Percentiles rank a stretch among this genome's conserved stretches.
phyloP scores from a whole-genome alignment of 2,113 vertebrate genomes.

The Megaceryle torquata region DNA sequence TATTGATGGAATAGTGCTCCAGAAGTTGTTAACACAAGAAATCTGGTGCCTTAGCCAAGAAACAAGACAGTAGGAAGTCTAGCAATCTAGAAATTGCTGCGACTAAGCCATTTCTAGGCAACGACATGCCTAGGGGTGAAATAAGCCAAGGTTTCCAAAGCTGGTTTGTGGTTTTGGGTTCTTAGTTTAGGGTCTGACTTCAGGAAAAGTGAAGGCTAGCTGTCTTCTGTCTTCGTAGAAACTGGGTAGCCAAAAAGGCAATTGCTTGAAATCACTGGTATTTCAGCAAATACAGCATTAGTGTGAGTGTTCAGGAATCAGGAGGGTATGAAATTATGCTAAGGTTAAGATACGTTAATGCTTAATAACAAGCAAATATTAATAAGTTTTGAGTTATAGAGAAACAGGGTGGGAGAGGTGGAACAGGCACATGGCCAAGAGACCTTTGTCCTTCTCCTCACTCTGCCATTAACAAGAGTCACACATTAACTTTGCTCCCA shows the following conservation, averaged over 20 bases:
- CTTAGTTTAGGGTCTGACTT: neutral
- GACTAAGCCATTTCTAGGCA: conserved; percentile 21
- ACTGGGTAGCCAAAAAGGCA: neutral
- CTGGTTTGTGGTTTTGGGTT: conserved; percentile 1
- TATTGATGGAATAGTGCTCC: neutral
- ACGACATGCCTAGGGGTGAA: neutral
- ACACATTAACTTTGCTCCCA: conserved; percentile 46
- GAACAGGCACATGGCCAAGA: neutral
- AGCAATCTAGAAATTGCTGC: neutral
- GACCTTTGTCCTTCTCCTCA: conserved; percentile 6
- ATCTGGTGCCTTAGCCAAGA: conserved; percentile 2
- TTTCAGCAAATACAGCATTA: neutral
- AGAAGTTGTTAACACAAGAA: neutral
- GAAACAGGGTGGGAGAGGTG: neutral
- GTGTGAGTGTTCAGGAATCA: neutral
- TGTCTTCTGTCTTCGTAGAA: neutral
- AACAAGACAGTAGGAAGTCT: neutral
- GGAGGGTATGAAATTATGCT: neutral
- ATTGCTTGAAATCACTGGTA: neutral
- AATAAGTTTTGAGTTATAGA: conserved; percentile 6
- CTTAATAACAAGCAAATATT: conserved; percentile 52
- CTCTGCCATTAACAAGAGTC: conserved; percentile 8
- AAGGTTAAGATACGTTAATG: conserved; percentile 12
- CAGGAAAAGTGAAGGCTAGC: neutral
- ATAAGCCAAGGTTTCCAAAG: neutral